phyloP scores from a whole-genome alignment of 2,888 invertebrate genomes.

The Rhyacophila evoluta region DNA sequence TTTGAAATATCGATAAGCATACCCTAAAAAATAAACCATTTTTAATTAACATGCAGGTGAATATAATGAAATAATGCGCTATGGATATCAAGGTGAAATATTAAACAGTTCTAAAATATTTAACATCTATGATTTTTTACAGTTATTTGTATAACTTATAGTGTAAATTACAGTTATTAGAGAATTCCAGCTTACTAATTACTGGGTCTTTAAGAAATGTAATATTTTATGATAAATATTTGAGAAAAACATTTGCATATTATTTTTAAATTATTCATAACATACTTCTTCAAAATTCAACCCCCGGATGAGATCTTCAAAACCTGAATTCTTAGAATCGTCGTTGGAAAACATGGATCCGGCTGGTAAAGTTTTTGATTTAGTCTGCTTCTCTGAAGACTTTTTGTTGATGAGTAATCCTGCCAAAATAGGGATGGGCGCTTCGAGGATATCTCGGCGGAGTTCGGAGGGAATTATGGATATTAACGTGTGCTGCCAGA shows the following conservation, averaged over 20 bases:
- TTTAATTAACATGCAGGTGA: too few relatives aligned
- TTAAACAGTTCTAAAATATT: too few relatives aligned
- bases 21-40: conserved; percentile 75
- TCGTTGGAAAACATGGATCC: not conserved
- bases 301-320: conserved; percentile 56
- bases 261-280: too few relatives aligned
- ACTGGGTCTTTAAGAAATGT: too few relatives aligned
- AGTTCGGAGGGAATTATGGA: conserved; percentile 80
- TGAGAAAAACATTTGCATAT: too few relatives aligned
- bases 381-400: not conserved
- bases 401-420: conserved; percentile 69
- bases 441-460: conserved; percentile 76
- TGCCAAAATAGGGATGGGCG: conserved; percentile 83
- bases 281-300: conserved; percentile 70
- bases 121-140: too few relatives aligned
- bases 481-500: conserved; percentile 87
- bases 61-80: too few relatives aligned
- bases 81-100: too few relatives aligned
- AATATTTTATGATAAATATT: too few relatives aligned
- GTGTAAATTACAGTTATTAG: too few relatives aligned
- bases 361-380: not conserved
- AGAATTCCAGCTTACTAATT: too few relatives aligned
- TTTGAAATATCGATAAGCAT: conserved; percentile 78
- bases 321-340: not conserved
- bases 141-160: too few relatives aligned